phyloP scores from a whole-genome alignment of 37 sponge, comb jelly and placozoan genomes.

The Chondrilla cf. caribensis region DNA sequence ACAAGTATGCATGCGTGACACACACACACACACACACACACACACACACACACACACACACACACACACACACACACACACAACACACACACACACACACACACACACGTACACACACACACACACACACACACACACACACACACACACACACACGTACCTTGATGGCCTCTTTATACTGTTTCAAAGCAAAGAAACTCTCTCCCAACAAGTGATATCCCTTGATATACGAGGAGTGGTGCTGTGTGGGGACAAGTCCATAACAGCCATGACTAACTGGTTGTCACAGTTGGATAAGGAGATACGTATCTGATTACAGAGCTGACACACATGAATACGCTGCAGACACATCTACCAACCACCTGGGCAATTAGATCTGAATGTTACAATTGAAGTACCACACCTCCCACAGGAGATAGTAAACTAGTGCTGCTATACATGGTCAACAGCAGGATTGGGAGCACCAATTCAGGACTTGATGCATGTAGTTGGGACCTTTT shows the following conservation, averaged over 20 bases:
- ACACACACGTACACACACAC: constrained; percentile 7
- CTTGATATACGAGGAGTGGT: neutral
- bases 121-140: neutral
- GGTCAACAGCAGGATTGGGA: too few relatives aligned
- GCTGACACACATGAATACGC: too few relatives aligned
- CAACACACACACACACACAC: constrained; percentile 10
- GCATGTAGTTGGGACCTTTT: too few relatives aligned
- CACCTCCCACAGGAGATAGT: too few relatives aligned
- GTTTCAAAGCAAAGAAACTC: neutral
- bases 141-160: neutral
- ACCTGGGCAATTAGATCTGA: too few relatives aligned
- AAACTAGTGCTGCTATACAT: too few relatives aligned
- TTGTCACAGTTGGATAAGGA: too few relatives aligned
- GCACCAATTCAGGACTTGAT: too few relatives aligned
- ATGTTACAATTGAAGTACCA: too few relatives aligned
- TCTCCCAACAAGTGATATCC: neutral
- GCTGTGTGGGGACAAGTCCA: neutral
- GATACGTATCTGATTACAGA: too few relatives aligned
- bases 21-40: neutral
- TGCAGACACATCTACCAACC: too few relatives aligned
- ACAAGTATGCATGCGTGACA: neutral
- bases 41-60: neutral
- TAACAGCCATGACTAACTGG: neutral
- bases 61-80: constrained; percentile 9
- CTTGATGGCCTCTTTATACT: neutral